phyloP scores from a whole-genome alignment of 1,140 invertebrate genomes.

The Phthorimaea operculella region DNA sequence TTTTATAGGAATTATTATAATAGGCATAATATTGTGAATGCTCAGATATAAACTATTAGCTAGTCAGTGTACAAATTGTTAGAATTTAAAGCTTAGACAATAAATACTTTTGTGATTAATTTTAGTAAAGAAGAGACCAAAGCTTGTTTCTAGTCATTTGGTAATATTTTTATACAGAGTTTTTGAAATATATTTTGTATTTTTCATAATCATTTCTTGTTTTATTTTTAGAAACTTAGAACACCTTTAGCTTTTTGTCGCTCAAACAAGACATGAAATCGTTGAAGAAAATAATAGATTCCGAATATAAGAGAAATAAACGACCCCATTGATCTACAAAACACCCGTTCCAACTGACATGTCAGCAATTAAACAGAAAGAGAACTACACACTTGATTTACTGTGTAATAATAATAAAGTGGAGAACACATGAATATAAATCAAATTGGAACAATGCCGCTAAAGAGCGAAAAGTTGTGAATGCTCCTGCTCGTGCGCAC shows the following conservation, averaged over 20 bases:
- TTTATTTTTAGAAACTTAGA: too few species aligned
- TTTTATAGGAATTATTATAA: slow-evolving; percentile 48
- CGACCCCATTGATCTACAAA: neutral
- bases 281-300: too few species aligned
- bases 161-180: slow-evolving; percentile 21
- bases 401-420: slow-evolving; percentile 49
- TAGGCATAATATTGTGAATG: slow-evolving; percentile 44
- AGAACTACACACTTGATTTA: slow-evolving; percentile 55
- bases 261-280: too few species aligned
- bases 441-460: slow-evolving; percentile 62
- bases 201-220: neutral
- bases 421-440: slow-evolving; percentile 60
- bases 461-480: slow-evolving; percentile 67
- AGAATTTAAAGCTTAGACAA: neutral
- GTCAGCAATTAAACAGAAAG: slow-evolving; percentile 28
- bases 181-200: slow-evolving; percentile 11
- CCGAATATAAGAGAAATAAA: neutral
- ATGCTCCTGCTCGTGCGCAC: slow-evolving; percentile 19
- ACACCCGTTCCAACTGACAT: neutral
- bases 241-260: too few species aligned
- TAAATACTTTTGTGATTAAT: neutral
- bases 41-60: slow-evolving; percentile 38
- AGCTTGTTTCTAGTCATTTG: slow-evolving; percentile 33
- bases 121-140: neutral
- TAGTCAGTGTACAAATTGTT: neutral